Base-by-base conservation (phyloP, 2,797 vertebrate genomes). In the Fundulus diaphanus region DNA sequence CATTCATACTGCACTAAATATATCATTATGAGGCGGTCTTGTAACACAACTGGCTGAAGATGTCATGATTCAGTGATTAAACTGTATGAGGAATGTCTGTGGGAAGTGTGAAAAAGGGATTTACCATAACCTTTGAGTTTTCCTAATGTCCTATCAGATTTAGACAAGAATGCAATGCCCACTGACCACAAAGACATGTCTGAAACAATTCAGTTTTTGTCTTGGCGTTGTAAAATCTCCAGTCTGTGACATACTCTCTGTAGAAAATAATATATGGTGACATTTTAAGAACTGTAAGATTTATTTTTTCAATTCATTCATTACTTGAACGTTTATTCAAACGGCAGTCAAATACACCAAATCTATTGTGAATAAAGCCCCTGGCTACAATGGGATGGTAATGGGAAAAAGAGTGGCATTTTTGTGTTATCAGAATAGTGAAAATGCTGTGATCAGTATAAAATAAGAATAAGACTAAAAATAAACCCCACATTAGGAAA, bases 1-100 rank as follows among this genome's bases (percentile, higher is more conserved):
- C 29, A 61, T 71, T 51, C 72, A 57, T 20, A 51, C 57, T 51
- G 27, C 72, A 63, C 11, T 54, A 74, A 69, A 82, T 86, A 15
- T 83, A 29, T 49, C 71, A 67, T 78, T 78, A 78, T 59, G 65
- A 74, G 65, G n/a, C n/a, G n/a, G 52, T 74, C 68, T 69, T 12
- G 29, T 77, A 42, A 74, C 31, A 73, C 27, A 66, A 65, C 35
- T 73, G 71, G 29, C 44, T 68, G n/a, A 87, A 78, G 71, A n/a
- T 68, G 5, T 82, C n/a, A 59, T 35, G 18, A 29, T 70, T 78
- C 22, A 77, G 24, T 72, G 67, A 35, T 57, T 80, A 54, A 71
- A 82, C 37, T 44, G 31, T 69, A 11, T 56, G 24, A 56, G 33
- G 65, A 11, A 18, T 68, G 61, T 78, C 35, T 78, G 57, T 57